Evolutionary conservation across 2,888 invertebrate species (phyloP).

Genomic region (Meandrusa payeni): DNA sequence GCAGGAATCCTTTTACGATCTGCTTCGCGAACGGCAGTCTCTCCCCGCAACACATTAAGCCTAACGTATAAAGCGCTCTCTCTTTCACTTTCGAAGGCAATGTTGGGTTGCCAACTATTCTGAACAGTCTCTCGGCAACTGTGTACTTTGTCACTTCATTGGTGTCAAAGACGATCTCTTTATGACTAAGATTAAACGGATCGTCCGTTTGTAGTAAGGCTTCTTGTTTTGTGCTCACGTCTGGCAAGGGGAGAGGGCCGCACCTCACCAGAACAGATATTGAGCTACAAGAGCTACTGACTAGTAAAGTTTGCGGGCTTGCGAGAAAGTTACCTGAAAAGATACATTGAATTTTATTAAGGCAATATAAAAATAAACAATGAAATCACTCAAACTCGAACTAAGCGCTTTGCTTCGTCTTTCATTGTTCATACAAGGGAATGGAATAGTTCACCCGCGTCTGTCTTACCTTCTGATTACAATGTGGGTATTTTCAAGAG

Average conservation of each 20-base stretch:
- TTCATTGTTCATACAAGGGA: too few relatives aligned
- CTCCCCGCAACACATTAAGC: constrained; percentile 92
- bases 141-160: constrained; percentile 83
- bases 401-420: too few relatives aligned
- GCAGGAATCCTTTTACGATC: constrained; percentile 87
- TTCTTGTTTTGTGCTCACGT: constrained; percentile 59
- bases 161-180: constrained; percentile 32
- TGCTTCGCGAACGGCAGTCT: constrained; percentile 85
- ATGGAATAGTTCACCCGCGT: too few relatives aligned
- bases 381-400: too few relatives aligned
- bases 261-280: constrained; percentile 86
- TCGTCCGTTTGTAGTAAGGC: constrained; percentile 52
- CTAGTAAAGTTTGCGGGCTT: constrained; percentile 82
- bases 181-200: constrained; percentile 56
- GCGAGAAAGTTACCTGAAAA: constrained; percentile 83
- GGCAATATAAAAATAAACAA: too few relatives aligned
- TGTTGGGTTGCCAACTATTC: constrained; percentile 86
- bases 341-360: too few relatives aligned
- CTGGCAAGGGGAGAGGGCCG: constrained; percentile 84
- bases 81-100: constrained; percentile 87
- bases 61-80: constrained; percentile 87
- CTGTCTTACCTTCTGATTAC: too few relatives aligned
- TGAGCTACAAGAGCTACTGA: constrained; percentile 85
- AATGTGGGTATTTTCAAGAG: too few relatives aligned
- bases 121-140: constrained; percentile 85